Evolutionary conservation across 2,113 vertebrate genomes (phyloP), one percentile per base, ranked within the genome.

Genomic region (Muscicapa adusta): DNA sequence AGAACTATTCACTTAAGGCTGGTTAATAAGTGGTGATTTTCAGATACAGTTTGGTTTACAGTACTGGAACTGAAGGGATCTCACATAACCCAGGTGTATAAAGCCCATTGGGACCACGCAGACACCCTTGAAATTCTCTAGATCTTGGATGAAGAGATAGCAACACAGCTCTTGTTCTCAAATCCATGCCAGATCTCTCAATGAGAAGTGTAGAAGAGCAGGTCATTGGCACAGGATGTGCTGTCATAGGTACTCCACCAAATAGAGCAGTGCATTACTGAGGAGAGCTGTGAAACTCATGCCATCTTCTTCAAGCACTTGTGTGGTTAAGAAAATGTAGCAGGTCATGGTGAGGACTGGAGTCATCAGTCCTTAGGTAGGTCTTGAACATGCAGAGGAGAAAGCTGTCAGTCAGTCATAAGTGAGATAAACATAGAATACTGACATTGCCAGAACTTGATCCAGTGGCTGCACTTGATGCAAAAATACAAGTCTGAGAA

Each of bases 331-430:
- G 42, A 79, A 82, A 85, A 45, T 28, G 29, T 65, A 53, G 25
- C 36, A 57, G 31, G 5, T 36, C 1, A 0, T 2, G 0, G 34
- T 68, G 36, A 57, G 29, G 54, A 19, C 43, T 82, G 16, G 17
- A 85, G 20, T 12, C 25, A 45, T 66, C 25, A 43, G 5, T 89
- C n/a, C 58, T 53, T 73, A 58, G 51, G 25, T 9, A 57, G 28
- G 16, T 73, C 36, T 80, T 85, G 45, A 13, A 51, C 25, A 45
- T 6, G 3, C 4, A 18, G 17, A 76, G 40, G 28, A 90, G 33
- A 83, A 79, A 80, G 26, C 16, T 85, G 24, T 60, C 58, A 48
- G 24, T 61, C 58, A 48, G 25, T 45, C 0, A 0, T 60, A 36
- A 67, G 18, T 29, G 36, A 75, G 31, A 20, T 50, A 34, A 18